Evolutionary conservation across 2,888 invertebrate species (phyloP), one percentile per base, ranked within the genome.

Genomic region (Lysandra bellargus): DNA sequence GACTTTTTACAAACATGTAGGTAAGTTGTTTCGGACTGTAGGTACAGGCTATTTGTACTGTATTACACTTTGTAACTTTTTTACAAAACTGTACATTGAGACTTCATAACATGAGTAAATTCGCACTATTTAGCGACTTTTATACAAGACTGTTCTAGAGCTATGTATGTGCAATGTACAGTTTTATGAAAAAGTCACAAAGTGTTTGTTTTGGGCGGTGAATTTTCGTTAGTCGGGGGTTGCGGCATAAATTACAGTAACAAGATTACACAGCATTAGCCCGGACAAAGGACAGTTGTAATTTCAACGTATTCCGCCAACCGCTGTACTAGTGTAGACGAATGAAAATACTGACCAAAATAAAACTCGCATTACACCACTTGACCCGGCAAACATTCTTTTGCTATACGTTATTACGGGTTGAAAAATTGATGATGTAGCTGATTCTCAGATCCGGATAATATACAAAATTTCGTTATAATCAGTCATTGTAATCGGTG

Each of bases 241-340:
- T 72, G 37, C 40, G 40, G 74, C 74, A 44, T 74, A 79, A 74
- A 74, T 79, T 60, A 73, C 79, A 57, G 73, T 79, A 79, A 79
- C 79, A 74, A 74, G 79, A 73, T 79, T 79, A 79, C 74, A 61
- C 60, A 40, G 74, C 74, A 44, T 40, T 79, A 44, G 60, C 57
- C 44, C 40, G 79, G 73, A 74, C 79, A 79, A 79, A 74, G 74
- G 79, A 60, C 76, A 76, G 57, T 76, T 33, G 76, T 76, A 57
- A 57, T 57, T 76, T 57, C 57, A 76, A 76, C 76, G 53, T 53
- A 76, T 53, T 12, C 69, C 64, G 30, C 23, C 30, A 4, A 64
- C 64, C 30, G 30, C 30, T 17, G 17, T 69, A 69, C 12, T 12
- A 69, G 69, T 33, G 61, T 7, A n/a, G 33, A 37, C 33, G 33